A percentile compares a stretch with the other conserved stretches of the same genome.
Evolutionary conservation across 2,888 invertebrate species (phyloP).

Genomic region (Pristionchus maxplancki): DNA sequence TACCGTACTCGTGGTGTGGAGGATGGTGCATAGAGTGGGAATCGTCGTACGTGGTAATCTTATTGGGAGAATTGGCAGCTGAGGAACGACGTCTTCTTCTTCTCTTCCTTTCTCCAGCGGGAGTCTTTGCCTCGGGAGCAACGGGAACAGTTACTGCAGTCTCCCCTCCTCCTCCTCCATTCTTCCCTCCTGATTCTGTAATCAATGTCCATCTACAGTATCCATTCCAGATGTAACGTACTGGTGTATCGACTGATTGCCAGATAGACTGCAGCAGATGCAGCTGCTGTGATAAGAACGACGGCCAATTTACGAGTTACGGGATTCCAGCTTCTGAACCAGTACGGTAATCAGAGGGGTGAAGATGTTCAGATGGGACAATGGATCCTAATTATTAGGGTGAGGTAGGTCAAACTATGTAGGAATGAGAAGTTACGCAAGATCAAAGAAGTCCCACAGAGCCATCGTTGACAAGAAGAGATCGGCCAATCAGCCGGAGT

Average conservation of each 20-base stretch:
- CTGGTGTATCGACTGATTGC: slow-evolving; percentile 29
- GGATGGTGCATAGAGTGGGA: not conserved
- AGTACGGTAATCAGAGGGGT: not conserved
- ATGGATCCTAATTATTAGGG: not conserved
- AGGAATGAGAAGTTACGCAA: not conserved
- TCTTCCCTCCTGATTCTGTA: slow-evolving; percentile 29
- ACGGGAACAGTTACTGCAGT: not conserved
- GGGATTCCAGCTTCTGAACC: slow-evolving; percentile 40
- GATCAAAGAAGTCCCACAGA: slow-evolving; percentile 30
- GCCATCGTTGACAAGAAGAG: slow-evolving; percentile 12
- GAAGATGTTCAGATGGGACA: not conserved
- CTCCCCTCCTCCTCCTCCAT: slow-evolving; percentile 12
- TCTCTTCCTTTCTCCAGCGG: not conserved
- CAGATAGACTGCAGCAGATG: slow-evolving; percentile 37
- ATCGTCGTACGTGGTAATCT: not conserved
- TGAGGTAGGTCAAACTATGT: not conserved
- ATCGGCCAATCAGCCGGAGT: slow-evolving; percentile 35
- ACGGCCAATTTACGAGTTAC: slow-evolving; percentile 46
- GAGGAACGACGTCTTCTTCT: slow-evolving; percentile 38
- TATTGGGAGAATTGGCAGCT: slow-evolving; percentile 38
- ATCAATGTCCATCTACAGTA: slow-evolving; percentile 11
- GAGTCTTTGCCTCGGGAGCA: slow-evolving; percentile 26
- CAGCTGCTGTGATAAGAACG: slow-evolving; percentile 27
- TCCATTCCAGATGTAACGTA: not conserved
- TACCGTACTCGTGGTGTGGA: not conserved